Evolutionary conservation across 37 sponge, comb jelly and placozoan genomes (phyloP).

Genomic region (Haliclona indistincta): DNA sequence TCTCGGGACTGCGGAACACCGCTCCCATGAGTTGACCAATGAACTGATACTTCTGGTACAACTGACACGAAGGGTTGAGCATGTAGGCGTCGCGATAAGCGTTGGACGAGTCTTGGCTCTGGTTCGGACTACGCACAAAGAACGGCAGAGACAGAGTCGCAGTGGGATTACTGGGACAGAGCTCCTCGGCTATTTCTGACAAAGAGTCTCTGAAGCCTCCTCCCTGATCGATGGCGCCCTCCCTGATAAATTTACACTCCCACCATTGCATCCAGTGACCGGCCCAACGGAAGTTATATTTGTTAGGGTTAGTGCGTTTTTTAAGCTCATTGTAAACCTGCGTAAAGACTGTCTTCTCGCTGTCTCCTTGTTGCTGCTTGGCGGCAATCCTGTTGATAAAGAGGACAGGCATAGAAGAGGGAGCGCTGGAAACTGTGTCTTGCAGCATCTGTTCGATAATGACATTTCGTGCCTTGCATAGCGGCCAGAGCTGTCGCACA

Average conservation of each 20-base stretch:
- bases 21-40: constrained; percentile 93
- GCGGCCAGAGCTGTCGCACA: constrained; percentile 79
- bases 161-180: constrained; percentile 72
- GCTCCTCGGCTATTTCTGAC: constrained; percentile 86
- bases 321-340: constrained; percentile 67
- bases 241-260: constrained; percentile 88
- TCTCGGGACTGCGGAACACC: constrained; percentile 77
- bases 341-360: constrained; percentile 72
- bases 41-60: constrained; percentile 56
- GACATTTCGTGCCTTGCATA: constrained; percentile 48
- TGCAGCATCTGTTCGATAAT: constrained; percentile 60
- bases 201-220: constrained; percentile 93
- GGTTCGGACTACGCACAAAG: constrained; percentile 90
- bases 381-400: constrained; percentile 83
- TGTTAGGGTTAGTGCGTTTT: constrained; percentile 52
- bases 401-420: constrained; percentile 45
- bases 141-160: constrained; percentile 70
- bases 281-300: constrained; percentile 77
- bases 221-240: constrained; percentile 95
- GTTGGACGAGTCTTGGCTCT: constrained; percentile 88
- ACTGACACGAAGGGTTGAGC: constrained; percentile 82
- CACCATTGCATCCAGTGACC: constrained; percentile 87
- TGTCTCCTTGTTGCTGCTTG: constrained; percentile 62
- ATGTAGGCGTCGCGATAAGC: constrained; percentile 82
- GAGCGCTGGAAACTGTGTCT: constrained; percentile 33